Conservation (phyloP, 1,140 invertebrate species). For the Rhyzopertha dominica region DNA sequence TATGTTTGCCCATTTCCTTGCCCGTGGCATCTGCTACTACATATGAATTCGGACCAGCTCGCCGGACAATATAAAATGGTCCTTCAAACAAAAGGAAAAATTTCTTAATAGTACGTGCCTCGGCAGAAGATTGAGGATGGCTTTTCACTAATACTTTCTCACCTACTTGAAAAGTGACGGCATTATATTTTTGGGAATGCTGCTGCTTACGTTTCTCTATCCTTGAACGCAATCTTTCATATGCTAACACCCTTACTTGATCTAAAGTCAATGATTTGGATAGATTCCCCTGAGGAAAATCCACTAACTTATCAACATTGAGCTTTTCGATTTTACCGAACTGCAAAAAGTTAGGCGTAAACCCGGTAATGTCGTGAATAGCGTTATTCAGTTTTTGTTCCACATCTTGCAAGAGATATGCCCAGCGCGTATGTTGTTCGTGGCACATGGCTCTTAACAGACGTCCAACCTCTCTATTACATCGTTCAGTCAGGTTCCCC, state of each 20-base stretch:
- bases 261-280: no score
- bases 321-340: neutral
- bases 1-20: no score
- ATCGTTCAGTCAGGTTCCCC: constrained; percentile 7
- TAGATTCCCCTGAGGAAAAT: no score
- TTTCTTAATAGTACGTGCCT: constrained; percentile 5
- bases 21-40: neutral
- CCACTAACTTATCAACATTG: no score
- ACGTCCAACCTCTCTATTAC: constrained; percentile 8
- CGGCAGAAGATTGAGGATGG: neutral
- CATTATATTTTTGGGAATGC: neutral
- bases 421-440: constrained; percentile 13
- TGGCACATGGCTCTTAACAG: constrained; percentile 8
- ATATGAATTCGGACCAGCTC: constrained; percentile 2
- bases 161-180: neutral
- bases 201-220: neutral
- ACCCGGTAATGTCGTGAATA: constrained; percentile 7
- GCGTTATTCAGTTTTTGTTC: constrained; percentile 7
- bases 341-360: constrained; percentile 7
- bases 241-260: no score
- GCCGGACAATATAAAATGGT: constrained; percentile 1
- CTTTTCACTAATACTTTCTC: constrained; percentile 7
- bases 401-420: neutral
- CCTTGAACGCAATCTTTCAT: neutral
- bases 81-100: constrained; percentile 4